phyloP scores from a whole-genome alignment of 2,888 invertebrate species.

The Drosophila putrida region DNA sequence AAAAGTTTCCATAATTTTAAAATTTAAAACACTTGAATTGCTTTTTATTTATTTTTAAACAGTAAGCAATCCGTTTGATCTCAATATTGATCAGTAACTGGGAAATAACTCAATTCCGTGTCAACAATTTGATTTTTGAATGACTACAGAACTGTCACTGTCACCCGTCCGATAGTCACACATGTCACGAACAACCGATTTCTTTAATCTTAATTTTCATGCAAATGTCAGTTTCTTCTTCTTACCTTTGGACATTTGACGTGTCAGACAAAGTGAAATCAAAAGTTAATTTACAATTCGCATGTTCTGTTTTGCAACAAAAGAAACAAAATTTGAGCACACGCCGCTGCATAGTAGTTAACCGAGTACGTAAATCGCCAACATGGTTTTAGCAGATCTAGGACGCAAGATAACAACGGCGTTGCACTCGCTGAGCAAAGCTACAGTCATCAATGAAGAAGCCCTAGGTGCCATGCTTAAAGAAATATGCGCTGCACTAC shows the following conservation, averaged over 20 bases:
- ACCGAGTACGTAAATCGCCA: slow-evolving; percentile 73
- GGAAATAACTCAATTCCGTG: too few relatives aligned
- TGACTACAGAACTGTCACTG: too few relatives aligned
- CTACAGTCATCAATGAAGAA: slow-evolving; percentile 99
- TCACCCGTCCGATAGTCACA: too few relatives aligned
- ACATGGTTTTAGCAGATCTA: slow-evolving; percentile 99
- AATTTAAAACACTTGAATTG: too few relatives aligned
- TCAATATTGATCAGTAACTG: too few relatives aligned
- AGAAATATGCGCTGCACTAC: slow-evolving; percentile 98
- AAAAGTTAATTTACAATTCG: slow-evolving; percentile 50
- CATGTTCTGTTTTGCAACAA: slow-evolving; percentile 54
- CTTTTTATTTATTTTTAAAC: too few relatives aligned
- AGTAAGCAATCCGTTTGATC: too few relatives aligned
- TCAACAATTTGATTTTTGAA: too few relatives aligned
- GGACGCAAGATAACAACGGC: slow-evolving; percentile 99
- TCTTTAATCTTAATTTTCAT: too few relatives aligned
- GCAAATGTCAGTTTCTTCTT: slow-evolving; percentile 37
- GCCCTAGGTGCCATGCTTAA: slow-evolving; percentile 99
- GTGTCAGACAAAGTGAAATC: slow-evolving; percentile 59
- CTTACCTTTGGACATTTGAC: slow-evolving; percentile 49
- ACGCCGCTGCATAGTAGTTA: slow-evolving; percentile 48
- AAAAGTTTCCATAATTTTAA: too few relatives aligned
- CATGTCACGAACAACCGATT: too few relatives aligned
- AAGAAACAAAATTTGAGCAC: slow-evolving; percentile 42
- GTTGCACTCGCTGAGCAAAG: slow-evolving; percentile 98